Conservation (phyloP, 37 sponge, comb jelly and placozoan genomes). For the Diacarnus erythraeanus region DNA sequence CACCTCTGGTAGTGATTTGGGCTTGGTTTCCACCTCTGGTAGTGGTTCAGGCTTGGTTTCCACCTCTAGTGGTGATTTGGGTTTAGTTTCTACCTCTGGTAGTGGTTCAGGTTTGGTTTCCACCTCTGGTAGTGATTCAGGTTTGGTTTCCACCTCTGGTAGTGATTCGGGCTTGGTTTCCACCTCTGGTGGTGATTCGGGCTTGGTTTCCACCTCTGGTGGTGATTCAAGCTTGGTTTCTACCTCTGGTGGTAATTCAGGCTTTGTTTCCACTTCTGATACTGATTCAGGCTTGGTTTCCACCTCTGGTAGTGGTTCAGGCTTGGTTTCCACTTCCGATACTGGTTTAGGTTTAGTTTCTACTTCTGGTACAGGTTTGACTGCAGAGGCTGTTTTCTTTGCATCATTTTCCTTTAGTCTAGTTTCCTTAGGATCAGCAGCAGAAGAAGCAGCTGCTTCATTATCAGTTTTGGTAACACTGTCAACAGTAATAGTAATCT, state of each 20-base stretch:
- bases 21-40: background rate
- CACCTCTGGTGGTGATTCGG: background rate
- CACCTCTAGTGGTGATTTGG: background rate
- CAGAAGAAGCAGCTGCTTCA: background rate
- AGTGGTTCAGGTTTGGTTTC: background rate
- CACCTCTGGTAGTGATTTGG: background rate
- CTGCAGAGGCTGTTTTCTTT: background rate
- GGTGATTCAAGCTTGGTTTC: background rate
- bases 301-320: background rate
- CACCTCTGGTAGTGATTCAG: constrained; percentile 11
- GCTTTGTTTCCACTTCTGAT: background rate
- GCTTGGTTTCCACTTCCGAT: background rate
- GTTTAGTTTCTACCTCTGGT: background rate
- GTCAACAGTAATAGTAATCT: no score
- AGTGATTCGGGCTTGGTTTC: background rate
- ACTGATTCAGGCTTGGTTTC: background rate
- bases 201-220: background rate
- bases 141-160: background rate
- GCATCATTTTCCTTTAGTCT: background rate
- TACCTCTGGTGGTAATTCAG: background rate
- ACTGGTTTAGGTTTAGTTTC: constrained; percentile 4
- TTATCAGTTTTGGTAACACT: background rate
- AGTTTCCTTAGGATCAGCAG: background rate
- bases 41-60: constrained; percentile 18
- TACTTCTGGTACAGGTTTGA: background rate